Evolutionary conservation across 2,888 invertebrate species (phyloP), one percentile per base, ranked within the genome.

Genomic region (Rhingia campestris): DNA sequence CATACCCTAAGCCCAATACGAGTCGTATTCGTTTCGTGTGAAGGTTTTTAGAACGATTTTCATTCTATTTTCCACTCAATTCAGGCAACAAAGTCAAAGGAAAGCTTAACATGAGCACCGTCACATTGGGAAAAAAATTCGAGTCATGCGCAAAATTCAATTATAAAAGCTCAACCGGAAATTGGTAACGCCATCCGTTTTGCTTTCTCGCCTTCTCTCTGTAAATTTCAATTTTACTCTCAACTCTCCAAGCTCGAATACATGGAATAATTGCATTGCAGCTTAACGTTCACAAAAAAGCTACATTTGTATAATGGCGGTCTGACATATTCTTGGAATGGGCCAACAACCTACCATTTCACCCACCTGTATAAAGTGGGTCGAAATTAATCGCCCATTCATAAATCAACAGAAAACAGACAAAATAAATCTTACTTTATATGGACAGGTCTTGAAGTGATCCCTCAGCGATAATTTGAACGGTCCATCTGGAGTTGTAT

Each of bases 111-210:
- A 61, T 22, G 9, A 75, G 64, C 59, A 66, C 47, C 53, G 70
- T 43, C 5, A 43, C 32, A 73, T 22, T 6, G 43, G 12, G 4
- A 67, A 30, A 6, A 30, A 73, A 82, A 45, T 45, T 64, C 69
- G 82, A 64, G 58, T 74, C 82, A 82, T 82, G 82, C 82, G 82
- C 82, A 82, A 82, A 77, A 79, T 79, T 82, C 22, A 49, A 82
- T 82, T 82, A 74, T 58, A 43, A 79, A 82, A 82, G 77, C 82
- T 69, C 37, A 12, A n/a, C 41, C 61, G 56, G 54, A 72, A 70
- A 64, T 43, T 37, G 49, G 30, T 53, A 59, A 64, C 45, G 7
- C 30, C 22, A 10, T 30, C 61, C 54, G 49, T 45, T 53, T 9
- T 35, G 35, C 14, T 33, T 39, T 56, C 47, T 56, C 54, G 22